Base-by-base conservation (phyloP, 2,113 vertebrate species). In the Grus americana region DNA sequence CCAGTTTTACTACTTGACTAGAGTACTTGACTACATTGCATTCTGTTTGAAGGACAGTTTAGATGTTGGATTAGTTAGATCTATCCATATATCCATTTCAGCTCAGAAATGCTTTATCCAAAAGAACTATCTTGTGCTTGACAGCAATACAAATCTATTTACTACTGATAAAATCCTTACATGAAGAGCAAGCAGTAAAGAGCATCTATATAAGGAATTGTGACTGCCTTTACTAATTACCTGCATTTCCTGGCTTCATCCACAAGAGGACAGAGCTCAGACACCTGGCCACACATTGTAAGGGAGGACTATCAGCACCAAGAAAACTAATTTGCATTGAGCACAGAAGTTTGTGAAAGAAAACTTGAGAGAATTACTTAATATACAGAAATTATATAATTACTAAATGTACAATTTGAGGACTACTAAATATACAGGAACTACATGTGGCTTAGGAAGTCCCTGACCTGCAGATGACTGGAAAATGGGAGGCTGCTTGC, bases 161-260 rank as follows among this genome's bases (percentile, higher is more conserved):
- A 82, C 38, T 46, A 26, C 30, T 11, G 24, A 49, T 32, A 67
- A 74, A 93, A 86, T 8, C 34, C 22, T 72, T 58, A 29, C 7
- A 21, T 4, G 12, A 61, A 89, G 42, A 42, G 24, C 44, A 49
- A 42, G 24, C 44, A 49, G 30, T 54, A 38, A 49, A 38, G 29
- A 36, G 36, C 46, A 66, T 1, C 54, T 36, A 1, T 2, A 5
- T 0, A 32, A 6, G 26, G 42, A 88, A 32, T 2, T 47, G 63
- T 0, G 21, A 5, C 12, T 0, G 46, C 36, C 38, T 27, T 12
- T 3, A 30, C 46, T 54, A n/a, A 3, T 4, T 40, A 29, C 0
- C 73, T 91, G 96, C 90, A 95, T 38, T 81, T 7, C 36, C 62
- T 7, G 8, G 18, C 44, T 20, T 1, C 54, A 2, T 15, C 92